Evolutionary conservation across 2,797 vertebrate genomes (phyloP).

Genomic region (Sciurus carolinensis): DNA sequence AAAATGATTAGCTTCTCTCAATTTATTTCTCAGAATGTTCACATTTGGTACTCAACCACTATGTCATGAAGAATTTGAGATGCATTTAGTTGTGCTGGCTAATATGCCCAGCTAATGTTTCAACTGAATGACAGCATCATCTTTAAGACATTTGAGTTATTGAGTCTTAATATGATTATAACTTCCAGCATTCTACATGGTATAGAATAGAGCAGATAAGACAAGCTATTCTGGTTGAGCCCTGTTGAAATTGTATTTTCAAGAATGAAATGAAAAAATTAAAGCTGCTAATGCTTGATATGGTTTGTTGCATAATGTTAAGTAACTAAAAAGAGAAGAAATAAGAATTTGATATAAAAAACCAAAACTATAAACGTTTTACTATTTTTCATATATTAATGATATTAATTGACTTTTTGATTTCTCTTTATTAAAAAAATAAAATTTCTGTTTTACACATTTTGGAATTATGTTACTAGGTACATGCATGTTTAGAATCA

Average conservation of each 20-base stretch:
- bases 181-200: not conserved
- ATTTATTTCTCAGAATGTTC: not conserved
- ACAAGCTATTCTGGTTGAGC: not conserved
- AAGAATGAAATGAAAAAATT: not conserved
- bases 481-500: not conserved
- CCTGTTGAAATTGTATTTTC: not conserved
- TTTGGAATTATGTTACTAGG: not conserved
- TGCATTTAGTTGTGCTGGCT: not conserved
- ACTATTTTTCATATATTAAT: not conserved
- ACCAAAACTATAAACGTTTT: not conserved
- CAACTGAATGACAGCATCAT: not conserved
- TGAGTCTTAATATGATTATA: not conserved
- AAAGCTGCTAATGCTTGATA: not conserved
- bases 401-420: not conserved
- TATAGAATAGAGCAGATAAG: not conserved
- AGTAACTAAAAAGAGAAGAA: not conserved
- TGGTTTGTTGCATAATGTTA: not conserved
- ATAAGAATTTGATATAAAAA: not conserved
- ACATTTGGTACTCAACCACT: not conserved
- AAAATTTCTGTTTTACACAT: not conserved
- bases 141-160: not conserved
- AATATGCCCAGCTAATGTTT: not conserved
- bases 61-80: not conserved
- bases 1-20: not conserved
- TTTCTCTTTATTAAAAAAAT: not conserved